Evolutionary conservation across 2,888 invertebrate genomes (phyloP).

Genomic region (Callyntrura sp.): DNA sequence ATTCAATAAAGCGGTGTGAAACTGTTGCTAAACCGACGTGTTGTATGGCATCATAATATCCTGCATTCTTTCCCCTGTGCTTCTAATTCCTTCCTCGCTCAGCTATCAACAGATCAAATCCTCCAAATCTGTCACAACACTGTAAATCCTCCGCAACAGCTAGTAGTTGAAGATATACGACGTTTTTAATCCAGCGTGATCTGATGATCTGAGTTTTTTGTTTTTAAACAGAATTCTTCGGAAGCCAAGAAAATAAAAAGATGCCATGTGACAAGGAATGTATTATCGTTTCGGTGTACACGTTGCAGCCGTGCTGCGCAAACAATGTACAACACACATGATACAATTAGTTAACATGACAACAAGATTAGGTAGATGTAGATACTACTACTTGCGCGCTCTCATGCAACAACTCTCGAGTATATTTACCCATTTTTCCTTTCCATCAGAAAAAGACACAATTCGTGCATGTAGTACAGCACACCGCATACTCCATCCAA

Average conservation of each 20-base stretch:
- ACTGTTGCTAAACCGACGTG: neutral
- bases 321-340: constrained; percentile 45
- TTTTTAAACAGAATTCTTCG: constrained; percentile 38
- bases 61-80: constrained; percentile 17
- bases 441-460: too few relatives aligned
- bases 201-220: constrained; percentile 56
- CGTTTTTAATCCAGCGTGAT: constrained; percentile 51
- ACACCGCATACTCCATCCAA: constrained; percentile 17
- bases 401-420: neutral
- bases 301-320: neutral
- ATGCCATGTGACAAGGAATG: constrained; percentile 30
- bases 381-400: neutral
- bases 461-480: neutral
- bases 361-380: constrained; percentile 55
- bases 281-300: neutral
- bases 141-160: constrained; percentile 26
- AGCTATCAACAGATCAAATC: constrained; percentile 59
- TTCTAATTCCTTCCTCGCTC: neutral
- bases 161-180: constrained; percentile 41
- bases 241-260: constrained; percentile 51
- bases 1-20: neutral
- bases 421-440: too few relatives aligned
- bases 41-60: neutral
- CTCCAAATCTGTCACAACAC: constrained; percentile 65
- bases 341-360: constrained; percentile 62